Evolutionary conservation across 2,888 invertebrate genomes (phyloP), one percentile per base, ranked within the genome.

Genomic region (Orthosia incerta): DNA sequence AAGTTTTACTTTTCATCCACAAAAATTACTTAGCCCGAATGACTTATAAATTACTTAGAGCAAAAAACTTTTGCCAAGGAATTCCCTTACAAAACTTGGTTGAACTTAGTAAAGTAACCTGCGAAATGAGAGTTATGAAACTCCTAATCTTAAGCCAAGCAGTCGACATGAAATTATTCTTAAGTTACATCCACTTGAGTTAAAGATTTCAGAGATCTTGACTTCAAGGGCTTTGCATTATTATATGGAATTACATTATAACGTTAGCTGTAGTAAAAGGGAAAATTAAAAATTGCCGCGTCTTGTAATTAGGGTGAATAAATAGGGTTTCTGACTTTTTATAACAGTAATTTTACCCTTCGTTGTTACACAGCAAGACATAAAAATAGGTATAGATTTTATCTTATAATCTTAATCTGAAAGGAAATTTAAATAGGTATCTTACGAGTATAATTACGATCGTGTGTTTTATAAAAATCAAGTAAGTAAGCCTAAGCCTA

Each of bases 91-190:
- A 62, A 61, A 86, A 85, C 61, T 80, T 79, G 16, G 13, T 26
- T 0, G 26, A 79, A 86, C 66, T 85, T 77, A 53, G 65, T 16
- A 53, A 76, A 72, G 86, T 73, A 79, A 83, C 77, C 86, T 76
- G 67, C 62, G 18, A 85, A 86, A 81, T 83, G 57, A 65, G 74
- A 82, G 71, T 82, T 85, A 56, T 23, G 46, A 69, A 80, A 74
- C 65, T 83, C 71, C 66, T 85, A 81, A 82, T 79, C 70, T 81
- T 70, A 13, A 16, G 50, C 31, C 68, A 56, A 75, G 71, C 72
- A 85, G 63, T 79, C 66, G 68, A 67, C 66, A 59, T 62, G 16
- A 61, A 83, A 71, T 74, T 71, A 79, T 73, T 69, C 26, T 26
- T 31, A 45, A 69, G 64, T 64, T 64, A 56, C 50, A 71, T 62